A percentile compares a stretch with the other conserved stretches of the same genome.
Evolutionary conservation across 2,888 invertebrate species (phyloP).

Genomic region (Amblyjoppa fuscipennis): DNA sequence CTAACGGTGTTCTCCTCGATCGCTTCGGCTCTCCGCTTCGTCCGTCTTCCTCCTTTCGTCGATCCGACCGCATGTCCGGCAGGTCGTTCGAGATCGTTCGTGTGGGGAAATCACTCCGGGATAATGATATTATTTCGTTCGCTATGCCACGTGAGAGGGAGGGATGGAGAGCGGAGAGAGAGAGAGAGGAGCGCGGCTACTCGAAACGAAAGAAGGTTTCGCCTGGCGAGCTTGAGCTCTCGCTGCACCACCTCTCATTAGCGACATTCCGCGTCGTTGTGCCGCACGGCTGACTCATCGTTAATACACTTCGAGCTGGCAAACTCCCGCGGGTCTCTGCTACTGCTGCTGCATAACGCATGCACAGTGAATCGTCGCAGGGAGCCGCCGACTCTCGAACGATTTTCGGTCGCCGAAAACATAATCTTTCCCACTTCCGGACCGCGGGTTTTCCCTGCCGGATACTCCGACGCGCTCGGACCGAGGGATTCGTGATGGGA

Average conservation of each 20-base stretch:
- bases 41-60: conserved; percentile 32
- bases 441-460: not conserved
- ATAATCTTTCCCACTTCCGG: not conserved
- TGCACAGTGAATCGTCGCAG: conserved; percentile 12
- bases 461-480: not conserved
- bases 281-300: conserved; percentile 80
- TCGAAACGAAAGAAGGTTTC: conserved; percentile 45
- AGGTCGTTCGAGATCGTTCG: conserved; percentile 7
- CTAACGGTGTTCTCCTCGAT: conserved; percentile 73
- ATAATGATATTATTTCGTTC: conserved; percentile 52
- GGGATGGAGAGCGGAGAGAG: not conserved
- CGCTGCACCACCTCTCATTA: conserved; percentile 79
- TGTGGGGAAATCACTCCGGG: conserved; percentile 20
- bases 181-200: conserved; percentile 2
- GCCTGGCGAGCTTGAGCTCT: conserved; percentile 57
- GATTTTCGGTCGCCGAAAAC: not conserved
- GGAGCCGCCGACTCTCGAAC: not conserved
- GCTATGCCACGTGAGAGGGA: conserved; percentile 24
- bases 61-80: conserved; percentile 4
- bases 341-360: not conserved
- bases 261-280: conserved; percentile 82
- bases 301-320: conserved; percentile 73
- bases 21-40: conserved; percentile 49
- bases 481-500: not conserved
- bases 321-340: conserved; percentile 52